Percentiles rank a stretch among this genome's conserved stretches.
Conservation (phyloP, 2,113 vertebrate species). For the Balaeniceps rex region DNA sequence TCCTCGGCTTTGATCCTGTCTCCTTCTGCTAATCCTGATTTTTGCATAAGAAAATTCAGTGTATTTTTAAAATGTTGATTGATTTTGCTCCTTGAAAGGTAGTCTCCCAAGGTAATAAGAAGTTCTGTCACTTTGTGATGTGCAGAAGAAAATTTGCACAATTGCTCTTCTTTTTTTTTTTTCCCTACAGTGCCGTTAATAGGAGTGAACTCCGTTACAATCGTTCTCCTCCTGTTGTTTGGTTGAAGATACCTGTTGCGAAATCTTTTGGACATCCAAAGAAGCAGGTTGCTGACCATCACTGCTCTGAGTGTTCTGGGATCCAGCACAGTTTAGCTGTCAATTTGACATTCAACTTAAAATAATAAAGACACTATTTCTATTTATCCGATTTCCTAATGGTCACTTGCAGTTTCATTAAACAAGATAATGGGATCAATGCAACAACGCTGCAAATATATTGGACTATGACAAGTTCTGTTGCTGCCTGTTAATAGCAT, state of each 20-base stretch:
- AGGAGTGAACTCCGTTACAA: conserved; percentile 86
- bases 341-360: conserved; percentile 20
- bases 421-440: neutral
- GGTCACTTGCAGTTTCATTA: conserved; percentile 53
- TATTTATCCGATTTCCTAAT: conserved; percentile 62
- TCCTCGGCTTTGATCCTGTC: neutral
- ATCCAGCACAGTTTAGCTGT: conserved; percentile 22
- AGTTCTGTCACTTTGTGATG: neutral
- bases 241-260: conserved; percentile 71
- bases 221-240: conserved; percentile 88
- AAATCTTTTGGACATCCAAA: conserved; percentile 3
- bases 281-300: conserved; percentile 12
- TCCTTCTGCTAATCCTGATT: neutral
- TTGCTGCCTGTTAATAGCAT: neutral
- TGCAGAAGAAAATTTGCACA: neutral
- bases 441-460: neutral
- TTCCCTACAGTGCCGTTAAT: conserved; percentile 87
- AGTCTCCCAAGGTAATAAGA: neutral
- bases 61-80: neutral
- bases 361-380: conserved; percentile 66
- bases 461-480: conserved; percentile 3
- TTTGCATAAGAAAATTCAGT: neutral
- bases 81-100: neutral
- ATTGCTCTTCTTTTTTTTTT: neutral
- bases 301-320: conserved; percentile 5